Base-by-base conservation (phyloP, 1,140 invertebrate species). In the Anagrus nilaparvatae region DNA sequence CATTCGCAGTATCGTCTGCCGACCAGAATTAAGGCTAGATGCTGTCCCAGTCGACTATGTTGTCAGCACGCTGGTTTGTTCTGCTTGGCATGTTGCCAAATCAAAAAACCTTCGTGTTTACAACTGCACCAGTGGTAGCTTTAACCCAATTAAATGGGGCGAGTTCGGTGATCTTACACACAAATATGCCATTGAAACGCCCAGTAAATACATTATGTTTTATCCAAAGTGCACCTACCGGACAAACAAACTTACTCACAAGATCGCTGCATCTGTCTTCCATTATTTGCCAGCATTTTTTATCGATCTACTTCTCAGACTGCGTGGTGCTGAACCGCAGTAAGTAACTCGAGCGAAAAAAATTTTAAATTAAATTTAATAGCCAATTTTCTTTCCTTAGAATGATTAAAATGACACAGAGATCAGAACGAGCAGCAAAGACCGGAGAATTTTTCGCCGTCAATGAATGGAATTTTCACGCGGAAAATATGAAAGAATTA, bases 1-100 rank as follows among this genome's bases (percentile, higher is more conserved):
- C 0, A 78, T 94, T 20, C 77, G 87, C 46, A 85, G 81, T 13
- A 87, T 93, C 44, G 74, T 85, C 19, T 87, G 86, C 42, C 71
- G 85, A 28, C 67, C 77, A 28, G 65, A 76, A 29, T 73, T 79
- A 21, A 74, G 78, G 12, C 82, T 92, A 16, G 90, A 96, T 54
- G 67, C 95, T 7, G 82, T 96, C 5, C 92, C 92, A 0, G 88
- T 96, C 0, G 92, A 96, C 60, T 77, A 87, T 53, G 87, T 91
- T 4, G 84, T 89, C 17, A 91, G 93, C 60, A 80, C 84, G 7
- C 76, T 95, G 47, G 87, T 96, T 34, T 77, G 84, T 41, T 75
- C 82, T 8, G 80, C 85, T 8, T 89, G 89, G 82, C 73, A 87
- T 50, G 81, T 77, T 24, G 75, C 73, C 1, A 73, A 55, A 19